These are phyloP conservation scores for Drosophila tani DNA, from an alignment of 1,140 invertebrate genomes.

Conservation along the genomic window DNA sequence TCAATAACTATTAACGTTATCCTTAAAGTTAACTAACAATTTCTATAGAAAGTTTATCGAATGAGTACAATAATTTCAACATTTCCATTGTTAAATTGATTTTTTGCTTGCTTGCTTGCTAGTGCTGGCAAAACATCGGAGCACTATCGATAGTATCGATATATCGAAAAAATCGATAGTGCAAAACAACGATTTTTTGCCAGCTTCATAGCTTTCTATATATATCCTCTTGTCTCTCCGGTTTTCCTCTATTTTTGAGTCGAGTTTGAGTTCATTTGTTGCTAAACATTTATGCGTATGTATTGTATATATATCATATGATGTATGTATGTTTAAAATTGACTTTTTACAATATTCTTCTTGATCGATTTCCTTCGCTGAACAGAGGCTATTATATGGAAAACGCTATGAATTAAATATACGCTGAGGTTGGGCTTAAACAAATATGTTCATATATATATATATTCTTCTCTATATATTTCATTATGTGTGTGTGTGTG, in stretches of 20 bases:
- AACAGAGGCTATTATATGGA: conserved; percentile 9
- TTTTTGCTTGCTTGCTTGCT: conserved; percentile 9
- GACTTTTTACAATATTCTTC: conserved; percentile 66
- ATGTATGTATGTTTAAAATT: conserved; percentile 66
- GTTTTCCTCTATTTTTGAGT: conserved; percentile 3
- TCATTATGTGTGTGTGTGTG: conserved; percentile 34
- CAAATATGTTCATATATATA: conserved; percentile 40
- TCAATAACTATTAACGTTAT: conserved; percentile 57
- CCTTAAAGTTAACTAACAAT: conserved; percentile 49
- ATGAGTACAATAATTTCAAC: conserved; percentile 56
- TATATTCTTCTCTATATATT: conserved; percentile 45
- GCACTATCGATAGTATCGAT: no score
- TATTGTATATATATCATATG: conserved; percentile 28
- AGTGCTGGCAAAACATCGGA: no score
- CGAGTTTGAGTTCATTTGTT: conserved; percentile 40
- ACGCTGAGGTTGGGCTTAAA: conserved; percentile 47
- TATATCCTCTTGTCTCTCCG: not conserved
- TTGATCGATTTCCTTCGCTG: conserved; percentile 6
- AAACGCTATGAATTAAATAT: conserved; percentile 28
- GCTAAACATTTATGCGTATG: conserved; percentile 39
- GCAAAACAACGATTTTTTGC: no score
- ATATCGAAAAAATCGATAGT: no score
- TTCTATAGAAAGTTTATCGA: conserved; percentile 45
- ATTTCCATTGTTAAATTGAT: conserved; percentile 30
- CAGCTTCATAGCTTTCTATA: conserved; percentile 1